Conservation (phyloP, 2,888 invertebrate species). For the Leucophenga montana region DNA sequence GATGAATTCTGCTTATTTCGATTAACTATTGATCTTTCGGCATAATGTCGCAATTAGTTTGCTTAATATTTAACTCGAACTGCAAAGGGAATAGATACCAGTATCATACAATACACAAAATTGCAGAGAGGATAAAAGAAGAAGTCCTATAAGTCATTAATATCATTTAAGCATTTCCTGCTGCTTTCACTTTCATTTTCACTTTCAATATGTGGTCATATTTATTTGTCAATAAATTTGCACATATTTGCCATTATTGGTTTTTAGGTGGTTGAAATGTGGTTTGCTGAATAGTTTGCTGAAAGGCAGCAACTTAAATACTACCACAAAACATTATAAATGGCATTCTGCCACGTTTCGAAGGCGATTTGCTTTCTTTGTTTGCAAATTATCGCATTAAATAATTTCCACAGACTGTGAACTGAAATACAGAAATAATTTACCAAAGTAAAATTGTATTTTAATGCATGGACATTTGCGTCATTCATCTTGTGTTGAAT, state of each 20-base stretch:
- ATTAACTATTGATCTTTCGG: constrained; percentile 10
- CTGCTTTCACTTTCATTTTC: constrained; percentile 2
- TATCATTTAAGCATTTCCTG: constrained; percentile 12
- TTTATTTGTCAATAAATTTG: constrained; percentile 14
- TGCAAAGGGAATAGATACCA: background rate
- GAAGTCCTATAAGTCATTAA: constrained; percentile 4
- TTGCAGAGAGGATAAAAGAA: background rate
- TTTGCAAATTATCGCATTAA: background rate
- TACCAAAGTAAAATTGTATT: background rate
- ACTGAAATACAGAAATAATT: background rate
- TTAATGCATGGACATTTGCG: too few species aligned
- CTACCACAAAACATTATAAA: too few species aligned
- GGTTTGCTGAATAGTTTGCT: too few species aligned
- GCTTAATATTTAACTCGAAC: constrained; percentile 49
- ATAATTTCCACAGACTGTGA: too few species aligned
- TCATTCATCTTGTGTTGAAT: too few species aligned
- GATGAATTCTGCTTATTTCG: constrained; percentile 19
- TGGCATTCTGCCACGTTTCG: too few species aligned
- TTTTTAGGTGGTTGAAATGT: background rate
- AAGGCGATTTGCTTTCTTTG: background rate
- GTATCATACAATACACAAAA: too few species aligned
- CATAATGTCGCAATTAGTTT: constrained; percentile 51
- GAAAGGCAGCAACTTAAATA: too few species aligned
- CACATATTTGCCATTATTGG: constrained; percentile 7
- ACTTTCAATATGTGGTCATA: constrained; percentile 7